Conservation (phyloP, 1,140 invertebrate genomes). For the Cydia fagiglandana region DNA sequence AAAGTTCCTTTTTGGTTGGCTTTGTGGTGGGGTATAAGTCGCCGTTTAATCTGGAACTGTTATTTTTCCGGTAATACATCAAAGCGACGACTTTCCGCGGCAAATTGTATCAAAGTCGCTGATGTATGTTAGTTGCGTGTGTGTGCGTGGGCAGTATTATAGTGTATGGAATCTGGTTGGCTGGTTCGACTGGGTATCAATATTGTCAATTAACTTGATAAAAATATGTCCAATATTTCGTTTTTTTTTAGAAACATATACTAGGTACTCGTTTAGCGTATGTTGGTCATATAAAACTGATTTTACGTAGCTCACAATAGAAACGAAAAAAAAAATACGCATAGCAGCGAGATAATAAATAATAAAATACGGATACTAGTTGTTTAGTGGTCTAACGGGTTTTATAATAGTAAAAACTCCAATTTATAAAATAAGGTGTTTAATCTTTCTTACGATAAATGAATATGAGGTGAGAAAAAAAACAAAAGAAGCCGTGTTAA, state of each 20-base stretch:
- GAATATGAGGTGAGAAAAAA: no score
- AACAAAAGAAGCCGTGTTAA: no score
- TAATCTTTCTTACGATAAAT: no score
- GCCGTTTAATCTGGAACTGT: slow-evolving; percentile 59
- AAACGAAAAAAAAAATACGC: no score
- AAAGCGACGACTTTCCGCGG: slow-evolving; percentile 56
- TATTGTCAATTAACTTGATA: background rate
- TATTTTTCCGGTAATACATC: slow-evolving; percentile 67
- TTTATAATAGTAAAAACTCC: no score
- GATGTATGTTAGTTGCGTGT: slow-evolving; percentile 49
- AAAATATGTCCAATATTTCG: background rate
- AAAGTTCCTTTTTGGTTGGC: background rate
- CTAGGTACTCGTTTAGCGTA: background rate
- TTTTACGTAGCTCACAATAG: no score
- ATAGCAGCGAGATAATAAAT: no score
- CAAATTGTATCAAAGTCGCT: slow-evolving; percentile 66
- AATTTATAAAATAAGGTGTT: no score
- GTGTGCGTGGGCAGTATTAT: slow-evolving; percentile 26
- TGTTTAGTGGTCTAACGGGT: no score
- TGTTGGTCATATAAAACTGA: no score
- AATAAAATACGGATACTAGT: no score
- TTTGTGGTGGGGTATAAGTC: slow-evolving; percentile 32
- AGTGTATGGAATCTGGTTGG: background rate
- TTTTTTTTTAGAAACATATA: background rate
- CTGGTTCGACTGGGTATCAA: background rate